A percentile compares a stretch with the other conserved stretches of the same genome.
These are phyloP conservation scores for Gari tellinella DNA, from an alignment of 2,888 invertebrate species.

Conservation along the genomic window DNA sequence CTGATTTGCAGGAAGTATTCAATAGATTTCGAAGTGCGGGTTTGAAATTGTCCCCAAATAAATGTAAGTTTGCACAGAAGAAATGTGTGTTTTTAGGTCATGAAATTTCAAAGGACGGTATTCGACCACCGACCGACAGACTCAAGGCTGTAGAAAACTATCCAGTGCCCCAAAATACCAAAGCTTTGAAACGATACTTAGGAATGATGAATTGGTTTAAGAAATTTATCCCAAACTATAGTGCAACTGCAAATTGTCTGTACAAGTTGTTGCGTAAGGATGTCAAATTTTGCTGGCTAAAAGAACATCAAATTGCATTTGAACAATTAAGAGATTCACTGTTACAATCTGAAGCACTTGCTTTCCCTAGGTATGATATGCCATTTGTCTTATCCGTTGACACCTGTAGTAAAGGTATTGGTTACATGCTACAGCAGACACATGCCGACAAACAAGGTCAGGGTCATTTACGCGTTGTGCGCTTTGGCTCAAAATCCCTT, in stretches of 20 bases:
- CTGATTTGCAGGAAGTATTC: no score
- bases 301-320: conserved; percentile 32
- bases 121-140: conserved; percentile 32
- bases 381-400: conserved; percentile 52
- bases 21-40: conserved; percentile 51
- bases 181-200: conserved; percentile 44
- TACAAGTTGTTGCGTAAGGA: no score
- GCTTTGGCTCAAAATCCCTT: conserved; percentile 42
- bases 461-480: conserved; percentile 20
- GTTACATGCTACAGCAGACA: conserved; percentile 57
- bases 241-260: conserved; percentile 30
- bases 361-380: conserved; percentile 53
- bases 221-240: conserved; percentile 51
- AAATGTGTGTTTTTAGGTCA: no score
- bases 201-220: no score
- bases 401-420: conserved; percentile 43
- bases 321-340: conserved; percentile 25
- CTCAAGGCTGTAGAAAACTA: conserved; percentile 39
- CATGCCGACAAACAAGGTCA: conserved; percentile 17
- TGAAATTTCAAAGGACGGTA: conserved; percentile 42
- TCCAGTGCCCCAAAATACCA: conserved; percentile 31
- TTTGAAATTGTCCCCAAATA: conserved; percentile 38
- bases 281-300: conserved; percentile 35
- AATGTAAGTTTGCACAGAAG: no score
- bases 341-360: conserved; percentile 38